Evolutionary conservation across 2,797 vertebrate genomes (phyloP).

Genomic region (Lophius americanus): DNA sequence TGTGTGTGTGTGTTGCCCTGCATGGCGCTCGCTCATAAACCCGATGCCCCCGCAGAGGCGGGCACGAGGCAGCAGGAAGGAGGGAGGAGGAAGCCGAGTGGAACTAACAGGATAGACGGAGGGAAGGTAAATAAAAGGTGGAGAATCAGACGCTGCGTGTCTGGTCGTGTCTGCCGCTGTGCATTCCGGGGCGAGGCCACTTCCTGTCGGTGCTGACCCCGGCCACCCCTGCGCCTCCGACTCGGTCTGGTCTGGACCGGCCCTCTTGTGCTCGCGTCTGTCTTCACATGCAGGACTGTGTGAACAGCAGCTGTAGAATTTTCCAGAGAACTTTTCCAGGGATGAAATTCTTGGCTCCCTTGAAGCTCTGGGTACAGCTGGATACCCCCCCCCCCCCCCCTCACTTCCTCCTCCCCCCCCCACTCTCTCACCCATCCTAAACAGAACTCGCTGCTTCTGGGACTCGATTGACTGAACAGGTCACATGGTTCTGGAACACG

Average conservation of each 20-base stretch:
- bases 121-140: conserved; percentile 49
- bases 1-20: conserved; percentile 54
- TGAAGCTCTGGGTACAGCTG: conserved; percentile 78
- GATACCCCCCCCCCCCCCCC: conserved; percentile 62
- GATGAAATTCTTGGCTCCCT: conserved; percentile 75
- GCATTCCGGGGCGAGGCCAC: conserved; percentile 74
- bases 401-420: conserved; percentile 25
- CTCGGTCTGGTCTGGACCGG: conserved; percentile 52
- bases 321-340: conserved; percentile 73
- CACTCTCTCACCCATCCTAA: conserved; percentile 49
- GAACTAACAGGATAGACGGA: conserved; percentile 47
- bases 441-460: conserved; percentile 8
- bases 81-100: conserved; percentile 40
- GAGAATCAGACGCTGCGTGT: conserved; percentile 66
- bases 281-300: conserved; percentile 47
- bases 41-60: conserved; percentile 63
- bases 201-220: conserved; percentile 73
- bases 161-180: conserved; percentile 73
- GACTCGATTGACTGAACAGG: conserved; percentile 7
- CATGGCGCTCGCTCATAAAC: conserved; percentile 69
- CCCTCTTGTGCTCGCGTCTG: conserved; percentile 44
- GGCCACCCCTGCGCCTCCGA: conserved; percentile 58
- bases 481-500: conserved; percentile 1
- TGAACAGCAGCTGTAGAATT: conserved; percentile 69
- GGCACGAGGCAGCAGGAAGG: conserved; percentile 54